Evolutionary conservation across 2,113 vertebrate species (phyloP).

Genomic region (Cyrtonyx montezumae): DNA sequence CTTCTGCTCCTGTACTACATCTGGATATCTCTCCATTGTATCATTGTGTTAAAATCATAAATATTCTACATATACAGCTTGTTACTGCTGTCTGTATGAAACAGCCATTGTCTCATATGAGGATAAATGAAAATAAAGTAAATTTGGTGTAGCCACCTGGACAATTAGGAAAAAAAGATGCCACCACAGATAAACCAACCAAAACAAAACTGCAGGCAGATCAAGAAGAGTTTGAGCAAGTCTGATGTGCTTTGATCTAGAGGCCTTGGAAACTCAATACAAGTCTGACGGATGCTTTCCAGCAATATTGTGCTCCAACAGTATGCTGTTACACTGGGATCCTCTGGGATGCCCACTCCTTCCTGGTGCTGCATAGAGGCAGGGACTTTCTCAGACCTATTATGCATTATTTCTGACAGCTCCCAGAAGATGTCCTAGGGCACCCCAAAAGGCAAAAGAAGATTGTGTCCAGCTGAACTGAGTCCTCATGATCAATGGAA

Average conservation of each 20-base stretch:
- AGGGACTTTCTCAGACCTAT: not conserved
- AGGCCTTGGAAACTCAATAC: not conserved
- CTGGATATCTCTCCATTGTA: not conserved
- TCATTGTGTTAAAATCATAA: not conserved
- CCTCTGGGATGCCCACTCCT: not conserved
- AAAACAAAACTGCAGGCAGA: not conserved
- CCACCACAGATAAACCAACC: not conserved
- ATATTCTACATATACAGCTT: not conserved
- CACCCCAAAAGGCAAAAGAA: not conserved
- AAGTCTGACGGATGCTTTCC: not conserved
- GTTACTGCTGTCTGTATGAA: not conserved
- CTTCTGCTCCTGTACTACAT: not conserved
- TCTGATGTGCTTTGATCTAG: fast-evolving
- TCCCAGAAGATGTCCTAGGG: fast-evolving
- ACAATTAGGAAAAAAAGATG: not conserved
- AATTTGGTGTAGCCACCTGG: fast-evolving
- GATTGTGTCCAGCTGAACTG: not conserved
- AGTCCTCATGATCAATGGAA: not conserved
- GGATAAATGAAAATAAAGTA: not conserved
- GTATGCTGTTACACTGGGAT: not conserved
- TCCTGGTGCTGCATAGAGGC: not conserved
- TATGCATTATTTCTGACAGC: not conserved
- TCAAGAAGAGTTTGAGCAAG: not conserved
- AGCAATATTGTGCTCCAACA: not conserved
- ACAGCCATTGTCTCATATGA: not conserved